A percentile compares a stretch with the other conserved stretches of the same genome.
Conservation (phyloP, 2,888 invertebrate species). For the Apamea anceps region DNA sequence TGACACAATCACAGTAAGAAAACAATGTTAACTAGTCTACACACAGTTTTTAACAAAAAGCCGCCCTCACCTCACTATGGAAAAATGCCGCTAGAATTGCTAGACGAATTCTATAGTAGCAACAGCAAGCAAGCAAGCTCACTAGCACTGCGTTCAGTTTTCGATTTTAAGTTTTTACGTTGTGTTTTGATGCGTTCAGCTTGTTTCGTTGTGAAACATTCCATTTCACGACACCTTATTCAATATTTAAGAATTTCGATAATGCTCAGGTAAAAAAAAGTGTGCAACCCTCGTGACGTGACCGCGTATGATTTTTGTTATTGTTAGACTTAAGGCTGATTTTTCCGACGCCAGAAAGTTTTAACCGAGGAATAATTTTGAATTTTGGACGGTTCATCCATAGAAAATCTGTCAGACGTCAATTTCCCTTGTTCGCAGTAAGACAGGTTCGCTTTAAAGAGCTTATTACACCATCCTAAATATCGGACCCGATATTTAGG, state of each 20-base stretch:
- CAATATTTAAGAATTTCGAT: no score
- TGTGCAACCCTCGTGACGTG: neutral
- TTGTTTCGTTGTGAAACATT: neutral
- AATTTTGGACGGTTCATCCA: no score
- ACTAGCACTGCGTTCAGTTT: slow-evolving; percentile 30
- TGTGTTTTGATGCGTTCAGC: slow-evolving; percentile 17
- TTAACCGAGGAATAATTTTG: no score
- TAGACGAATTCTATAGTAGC: neutral
- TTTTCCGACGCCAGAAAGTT: no score
- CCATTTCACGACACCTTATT: neutral
- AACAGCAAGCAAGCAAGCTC: slow-evolving; percentile 10
- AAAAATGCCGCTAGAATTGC: slow-evolving; percentile 34
- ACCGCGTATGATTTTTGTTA: neutral
- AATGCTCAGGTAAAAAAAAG: no score
- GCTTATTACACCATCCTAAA: no score
- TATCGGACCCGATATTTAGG: no score
- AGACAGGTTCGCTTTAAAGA: no score
- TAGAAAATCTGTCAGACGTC: no score
- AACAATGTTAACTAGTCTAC: slow-evolving; percentile 21
- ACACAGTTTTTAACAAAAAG: slow-evolving; percentile 22
- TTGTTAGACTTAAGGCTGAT: no score
- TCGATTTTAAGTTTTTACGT: neutral
- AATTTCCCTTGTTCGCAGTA: no score
- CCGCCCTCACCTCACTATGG: neutral
- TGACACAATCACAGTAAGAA: slow-evolving; percentile 4